Conservation (phyloP, 2,888 invertebrate species). For the Dasypogon diadema region DNA sequence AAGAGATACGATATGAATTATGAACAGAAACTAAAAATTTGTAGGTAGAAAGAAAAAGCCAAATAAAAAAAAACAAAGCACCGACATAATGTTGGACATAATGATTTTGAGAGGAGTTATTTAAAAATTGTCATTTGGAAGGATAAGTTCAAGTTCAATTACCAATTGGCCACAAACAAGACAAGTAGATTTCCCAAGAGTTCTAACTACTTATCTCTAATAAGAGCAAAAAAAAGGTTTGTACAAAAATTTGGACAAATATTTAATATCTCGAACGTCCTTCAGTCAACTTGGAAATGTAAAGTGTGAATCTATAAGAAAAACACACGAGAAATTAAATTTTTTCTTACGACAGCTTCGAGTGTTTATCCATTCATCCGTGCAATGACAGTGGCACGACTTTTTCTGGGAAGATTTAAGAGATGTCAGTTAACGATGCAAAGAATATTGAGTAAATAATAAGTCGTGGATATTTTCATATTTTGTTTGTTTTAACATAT, state of each 20-base stretch:
- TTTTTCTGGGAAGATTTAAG: neutral
- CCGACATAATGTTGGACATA: no score
- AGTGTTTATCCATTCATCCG: neutral
- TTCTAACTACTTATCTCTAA: neutral
- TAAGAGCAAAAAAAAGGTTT: neutral
- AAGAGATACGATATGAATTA: slow-evolving; percentile 13
- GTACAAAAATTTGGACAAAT: neutral
- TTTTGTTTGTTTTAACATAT: neutral
- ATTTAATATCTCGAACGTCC: neutral
- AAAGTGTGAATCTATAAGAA: slow-evolving; percentile 1
- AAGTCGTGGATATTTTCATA: neutral
- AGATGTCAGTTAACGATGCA: neutral
- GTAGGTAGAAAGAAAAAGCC: no score
- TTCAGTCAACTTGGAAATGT: neutral
- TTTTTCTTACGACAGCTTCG: neutral
- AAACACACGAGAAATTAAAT: neutral
- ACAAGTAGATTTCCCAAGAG: no score
- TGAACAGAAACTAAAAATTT: slow-evolving; percentile 1
- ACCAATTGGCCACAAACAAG: no score
- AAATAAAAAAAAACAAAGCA: no score
- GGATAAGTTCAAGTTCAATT: no score
- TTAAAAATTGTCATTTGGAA: no score
- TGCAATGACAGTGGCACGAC: neutral
- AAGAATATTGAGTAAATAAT: neutral
- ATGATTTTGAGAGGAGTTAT: no score